Conservation (phyloP, 2,113 vertebrate genomes). For the Pterophyllum scalare region DNA sequence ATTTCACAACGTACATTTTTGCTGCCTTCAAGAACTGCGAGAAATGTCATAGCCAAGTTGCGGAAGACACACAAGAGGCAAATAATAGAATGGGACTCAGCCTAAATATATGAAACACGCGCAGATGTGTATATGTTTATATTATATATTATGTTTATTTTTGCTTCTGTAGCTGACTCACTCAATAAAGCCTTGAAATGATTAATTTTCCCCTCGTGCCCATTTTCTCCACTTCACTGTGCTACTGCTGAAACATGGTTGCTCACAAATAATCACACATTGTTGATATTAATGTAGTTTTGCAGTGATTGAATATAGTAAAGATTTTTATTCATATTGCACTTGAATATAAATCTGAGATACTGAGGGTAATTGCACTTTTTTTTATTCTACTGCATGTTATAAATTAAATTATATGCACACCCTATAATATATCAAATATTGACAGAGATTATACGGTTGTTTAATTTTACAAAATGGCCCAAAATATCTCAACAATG, state of each 20-base stretch:
- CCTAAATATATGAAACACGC: too few relatives aligned
- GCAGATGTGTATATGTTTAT: neutral
- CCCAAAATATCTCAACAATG: too few relatives aligned
- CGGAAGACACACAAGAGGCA: neutral
- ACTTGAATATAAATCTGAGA: neutral
- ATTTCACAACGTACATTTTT: slow-evolving; percentile 33
- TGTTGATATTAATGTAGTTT: neutral
- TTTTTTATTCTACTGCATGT: too few relatives aligned
- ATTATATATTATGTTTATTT: neutral
- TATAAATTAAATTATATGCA: neutral
- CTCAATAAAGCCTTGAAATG: neutral
- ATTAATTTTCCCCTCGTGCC: neutral
- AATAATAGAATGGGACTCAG: neutral
- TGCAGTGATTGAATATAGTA: neutral
- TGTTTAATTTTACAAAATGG: too few relatives aligned
- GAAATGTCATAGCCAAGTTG: neutral
- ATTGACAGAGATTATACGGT: neutral
- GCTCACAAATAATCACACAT: too few relatives aligned
- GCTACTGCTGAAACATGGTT: too few relatives aligned
- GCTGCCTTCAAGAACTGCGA: slow-evolving; percentile 33
- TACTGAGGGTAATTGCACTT: neutral
- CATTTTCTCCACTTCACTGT: neutral
- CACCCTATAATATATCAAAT: neutral
- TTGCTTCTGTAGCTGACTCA: neutral
- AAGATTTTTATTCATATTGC: neutral